A percentile compares a stretch with the other conserved stretches of the same genome.
Evolutionary conservation across 1,140 invertebrate species (phyloP).

Genomic region (Geopemphigus sp.): DNA sequence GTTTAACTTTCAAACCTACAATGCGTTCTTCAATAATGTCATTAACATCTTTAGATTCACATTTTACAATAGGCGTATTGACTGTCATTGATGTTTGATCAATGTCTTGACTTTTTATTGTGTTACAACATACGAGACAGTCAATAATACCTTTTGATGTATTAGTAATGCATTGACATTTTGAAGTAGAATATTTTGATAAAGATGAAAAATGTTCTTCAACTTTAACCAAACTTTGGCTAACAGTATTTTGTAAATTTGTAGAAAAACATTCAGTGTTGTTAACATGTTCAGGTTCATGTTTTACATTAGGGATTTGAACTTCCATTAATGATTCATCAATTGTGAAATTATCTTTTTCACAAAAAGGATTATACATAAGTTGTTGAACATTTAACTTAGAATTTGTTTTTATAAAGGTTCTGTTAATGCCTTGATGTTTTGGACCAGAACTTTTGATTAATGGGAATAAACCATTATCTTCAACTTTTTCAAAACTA

Average conservation of each 20-base stretch:
- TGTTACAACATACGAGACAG: not conserved
- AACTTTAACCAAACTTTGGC: not conserved
- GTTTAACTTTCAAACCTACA: not conserved
- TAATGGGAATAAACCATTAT: not conserved
- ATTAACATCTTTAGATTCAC: not conserved
- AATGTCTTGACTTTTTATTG: not conserved
- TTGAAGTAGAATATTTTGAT: not conserved
- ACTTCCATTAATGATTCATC: not conserved
- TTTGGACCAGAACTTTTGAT: not conserved
- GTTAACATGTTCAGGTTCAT: not conserved
- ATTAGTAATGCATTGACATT: not conserved
- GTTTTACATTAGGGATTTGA: constrained; percentile 1
- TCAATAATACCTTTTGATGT: not conserved
- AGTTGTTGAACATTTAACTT: not conserved
- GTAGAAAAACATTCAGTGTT: not conserved
- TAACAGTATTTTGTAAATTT: not conserved
- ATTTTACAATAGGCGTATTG: not conserved
- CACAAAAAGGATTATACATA: not conserved
- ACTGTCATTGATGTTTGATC: not conserved
- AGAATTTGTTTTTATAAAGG: not conserved
- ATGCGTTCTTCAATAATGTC: not conserved
- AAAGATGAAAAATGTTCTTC: not conserved
- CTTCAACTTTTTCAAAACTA: not conserved
- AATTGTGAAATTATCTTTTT: not conserved
- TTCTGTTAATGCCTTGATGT: not conserved